Evolutionary conservation across 2,888 invertebrate species (phyloP).

Genomic region (Zeuzera pyrina): DNA sequence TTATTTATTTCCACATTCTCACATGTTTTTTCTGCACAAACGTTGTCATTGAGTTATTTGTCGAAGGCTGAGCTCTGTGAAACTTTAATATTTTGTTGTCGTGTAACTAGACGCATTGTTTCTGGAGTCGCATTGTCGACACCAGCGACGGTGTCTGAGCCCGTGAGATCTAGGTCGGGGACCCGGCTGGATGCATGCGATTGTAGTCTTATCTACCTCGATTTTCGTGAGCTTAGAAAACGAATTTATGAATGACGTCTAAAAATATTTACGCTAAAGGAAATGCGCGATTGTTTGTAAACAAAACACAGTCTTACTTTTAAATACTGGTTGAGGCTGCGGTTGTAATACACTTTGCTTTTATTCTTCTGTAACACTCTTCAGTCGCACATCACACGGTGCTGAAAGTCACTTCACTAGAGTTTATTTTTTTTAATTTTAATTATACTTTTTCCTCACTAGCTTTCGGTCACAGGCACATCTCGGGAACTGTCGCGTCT

Average conservation of each 20-base stretch:
- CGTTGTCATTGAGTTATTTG: constrained; percentile 60
- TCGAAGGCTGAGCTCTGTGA: constrained; percentile 64
- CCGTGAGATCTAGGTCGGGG: constrained; percentile 69
- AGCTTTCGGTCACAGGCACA: constrained; percentile 57
- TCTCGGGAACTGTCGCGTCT: constrained; percentile 40
- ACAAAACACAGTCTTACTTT: constrained; percentile 51
- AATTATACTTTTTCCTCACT: constrained; percentile 28
- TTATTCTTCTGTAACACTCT: constrained; percentile 34
- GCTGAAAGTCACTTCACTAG: constrained; percentile 55
- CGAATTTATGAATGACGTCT: no score
- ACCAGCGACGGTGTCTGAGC: constrained; percentile 31
- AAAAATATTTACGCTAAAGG: no score
- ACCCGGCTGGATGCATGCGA: constrained; percentile 33
- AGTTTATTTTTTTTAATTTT: constrained; percentile 22
- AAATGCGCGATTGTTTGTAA: no score
- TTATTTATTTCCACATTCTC: constrained; percentile 64
- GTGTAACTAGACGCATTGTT: constrained; percentile 41
- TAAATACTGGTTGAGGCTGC: constrained; percentile 66
- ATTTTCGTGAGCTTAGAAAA: no score
- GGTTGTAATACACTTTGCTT: constrained; percentile 38
- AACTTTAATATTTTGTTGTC: constrained; percentile 48
- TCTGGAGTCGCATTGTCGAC: constrained; percentile 43
- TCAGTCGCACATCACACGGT: constrained; percentile 61
- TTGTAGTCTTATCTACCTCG: no score
- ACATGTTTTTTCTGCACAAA: constrained; percentile 54